These are phyloP conservation scores for Rhopalosiphum padi DNA, from an alignment of 1,140 invertebrate genomes.

Conservation along the genomic window DNA sequence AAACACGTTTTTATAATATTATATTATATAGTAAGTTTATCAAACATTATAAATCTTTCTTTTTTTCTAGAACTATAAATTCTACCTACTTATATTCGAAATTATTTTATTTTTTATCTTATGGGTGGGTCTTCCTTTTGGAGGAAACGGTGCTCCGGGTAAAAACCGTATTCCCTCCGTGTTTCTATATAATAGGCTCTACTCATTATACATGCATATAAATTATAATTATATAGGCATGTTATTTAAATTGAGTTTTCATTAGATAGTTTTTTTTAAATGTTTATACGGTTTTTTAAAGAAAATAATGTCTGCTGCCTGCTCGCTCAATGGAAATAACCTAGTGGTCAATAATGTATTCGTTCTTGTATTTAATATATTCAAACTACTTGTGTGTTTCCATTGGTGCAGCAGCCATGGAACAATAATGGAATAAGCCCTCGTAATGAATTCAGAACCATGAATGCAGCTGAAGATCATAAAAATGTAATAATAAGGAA, in stretches of 20 bases:
- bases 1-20: neutral
- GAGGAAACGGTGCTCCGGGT: neutral
- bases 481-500: conserved; percentile 10
- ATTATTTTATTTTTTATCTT: neutral
- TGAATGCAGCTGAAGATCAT: neutral
- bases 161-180: neutral
- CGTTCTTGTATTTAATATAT: conserved; percentile 15
- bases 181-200: neutral
- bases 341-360: conserved; percentile 9
- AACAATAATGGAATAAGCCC: neutral
- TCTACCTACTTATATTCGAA: neutral
- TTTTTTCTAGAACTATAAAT: neutral
- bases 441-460: conserved; percentile 2
- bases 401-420: conserved; percentile 9
- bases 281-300: neutral
- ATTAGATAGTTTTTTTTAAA: neutral
- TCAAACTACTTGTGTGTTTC: neutral
- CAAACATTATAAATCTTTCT: neutral
- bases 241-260: neutral
- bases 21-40: too few relatives aligned
- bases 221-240: neutral
- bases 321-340: neutral
- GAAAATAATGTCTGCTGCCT: neutral
- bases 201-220: neutral
- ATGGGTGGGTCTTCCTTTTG: neutral